A percentile compares a stretch with the other conserved stretches of the same genome.
Conservation (phyloP, 2,797 vertebrate species). For the Chiloscyllium punctatum region DNA sequence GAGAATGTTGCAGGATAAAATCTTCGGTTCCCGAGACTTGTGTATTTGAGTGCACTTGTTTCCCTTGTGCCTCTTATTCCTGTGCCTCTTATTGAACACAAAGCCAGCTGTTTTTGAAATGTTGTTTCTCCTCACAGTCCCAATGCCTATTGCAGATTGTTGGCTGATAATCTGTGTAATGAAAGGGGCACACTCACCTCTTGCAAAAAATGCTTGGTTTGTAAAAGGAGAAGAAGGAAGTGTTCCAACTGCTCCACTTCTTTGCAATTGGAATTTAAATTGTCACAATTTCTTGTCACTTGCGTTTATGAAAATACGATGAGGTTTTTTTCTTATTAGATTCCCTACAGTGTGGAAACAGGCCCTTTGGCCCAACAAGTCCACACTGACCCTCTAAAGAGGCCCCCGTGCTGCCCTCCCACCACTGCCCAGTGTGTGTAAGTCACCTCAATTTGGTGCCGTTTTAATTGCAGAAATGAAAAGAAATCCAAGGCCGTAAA, state of each 20-base stretch:
- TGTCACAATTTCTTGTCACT: no score
- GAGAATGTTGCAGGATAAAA: not conserved
- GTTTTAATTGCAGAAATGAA: no score
- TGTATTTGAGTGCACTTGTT: not conserved
- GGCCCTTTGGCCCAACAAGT: no score
- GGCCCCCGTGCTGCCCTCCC: no score
- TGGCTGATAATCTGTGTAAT: not conserved
- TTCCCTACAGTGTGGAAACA: no score
- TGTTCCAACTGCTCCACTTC: no score
- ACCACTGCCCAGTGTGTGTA: no score
- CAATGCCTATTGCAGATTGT: not conserved
- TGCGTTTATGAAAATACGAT: no score
- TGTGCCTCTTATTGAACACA: slow-evolving; percentile 12
- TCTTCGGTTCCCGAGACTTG: not conserved
- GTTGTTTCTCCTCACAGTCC: no score
- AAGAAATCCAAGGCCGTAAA: not conserved
- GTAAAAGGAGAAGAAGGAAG: not conserved
- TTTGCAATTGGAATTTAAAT: not conserved
- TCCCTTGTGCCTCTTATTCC: not conserved
- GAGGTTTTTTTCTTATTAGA: no score
- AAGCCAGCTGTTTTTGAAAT: not conserved
- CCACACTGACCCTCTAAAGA: no score
- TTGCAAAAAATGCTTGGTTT: not conserved
- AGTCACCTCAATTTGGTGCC: no score
- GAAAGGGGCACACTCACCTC: not conserved